Evolutionary conservation across 2,888 invertebrate species (phyloP), one percentile per base, ranked within the genome.

Genomic region (Argyra leucocephala): DNA sequence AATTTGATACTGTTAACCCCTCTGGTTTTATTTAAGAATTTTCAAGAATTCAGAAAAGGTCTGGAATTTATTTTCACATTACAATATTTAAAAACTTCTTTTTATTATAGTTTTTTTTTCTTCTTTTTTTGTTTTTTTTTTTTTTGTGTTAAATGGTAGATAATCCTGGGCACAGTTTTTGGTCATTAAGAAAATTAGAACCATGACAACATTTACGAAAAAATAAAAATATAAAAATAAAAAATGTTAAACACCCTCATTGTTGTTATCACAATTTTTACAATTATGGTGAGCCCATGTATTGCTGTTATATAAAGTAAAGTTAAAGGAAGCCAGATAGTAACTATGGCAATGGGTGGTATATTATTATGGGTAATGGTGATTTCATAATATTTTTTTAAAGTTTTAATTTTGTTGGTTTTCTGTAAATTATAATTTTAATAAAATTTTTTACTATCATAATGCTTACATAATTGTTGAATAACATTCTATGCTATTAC

Each of bases 141-240:
- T 48, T 18, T 31, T 31, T 6, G 18, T 48, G 12, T 48, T 9
- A 48, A 18, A 9, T 48, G 2, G 2, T 4, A 18, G 48, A 48
- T 48, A 48, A 48, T 48, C 48, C 15, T 9, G 48, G n/a, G n/a
- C 48, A 48, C 12, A 48, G 6, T 48, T 48, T 48, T 18, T 48
- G 48, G 48, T 48, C 48, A 48, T 48, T 48, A 48, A 48, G 48
- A 48, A 48, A 48, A 48, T 48, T 48, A 48, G n/a, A 48, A 48
- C 48, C 48, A 48, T 48, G 48, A 48, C 12, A 18, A 48, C 48
- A 48, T 48, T 48, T 48, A 48, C 12, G 18, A 18, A 12, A 5
- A 48, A 48, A 48, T 2, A 48, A 48, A 37, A 12, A n/a, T 9
- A 18, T 15, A 48, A 15, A 5, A 15, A 48, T n/a, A 48, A 48